Conservation (phyloP, 2,797 vertebrate species). For the Phylloscopus collybita region DNA sequence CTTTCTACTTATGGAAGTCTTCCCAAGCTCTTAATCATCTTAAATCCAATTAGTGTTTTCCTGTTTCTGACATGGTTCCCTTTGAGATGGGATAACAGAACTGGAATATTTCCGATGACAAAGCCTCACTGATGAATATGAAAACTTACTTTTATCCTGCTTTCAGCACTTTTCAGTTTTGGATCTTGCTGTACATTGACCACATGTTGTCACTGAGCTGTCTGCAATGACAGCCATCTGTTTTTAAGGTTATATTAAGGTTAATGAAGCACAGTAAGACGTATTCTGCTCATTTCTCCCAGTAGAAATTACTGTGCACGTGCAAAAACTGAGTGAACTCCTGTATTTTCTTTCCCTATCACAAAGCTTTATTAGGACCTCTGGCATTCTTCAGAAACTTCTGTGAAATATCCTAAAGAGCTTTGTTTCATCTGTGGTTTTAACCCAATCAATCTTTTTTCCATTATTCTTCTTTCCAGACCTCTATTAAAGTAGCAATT, state of each 20-base stretch:
- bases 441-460: constrained; percentile 18
- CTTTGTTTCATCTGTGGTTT: constrained; percentile 43
- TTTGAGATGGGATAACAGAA: constrained; percentile 19
- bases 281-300: neutral
- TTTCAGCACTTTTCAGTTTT: constrained; percentile 9
- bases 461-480: constrained; percentile 33
- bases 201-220: neutral
- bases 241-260: constrained; percentile 30
- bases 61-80: constrained; percentile 40
- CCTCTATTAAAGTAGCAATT: constrained; percentile 30
- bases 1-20: constrained; percentile 37
- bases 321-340: neutral
- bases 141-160: constrained; percentile 25
- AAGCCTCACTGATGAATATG: neutral
- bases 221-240: constrained; percentile 10
- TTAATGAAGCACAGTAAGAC: constrained; percentile 37
- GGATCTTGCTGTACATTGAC: neutral
- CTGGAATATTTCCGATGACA: constrained; percentile 5
- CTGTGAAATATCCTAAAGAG: constrained; percentile 21
- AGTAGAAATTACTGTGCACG: neutral
- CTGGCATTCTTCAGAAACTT: constrained; percentile 33
- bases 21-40: constrained; percentile 57
- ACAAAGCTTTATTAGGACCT: constrained; percentile 9
- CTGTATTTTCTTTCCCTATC: neutral
- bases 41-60: constrained; percentile 62